Percentiles rank a stretch among this genome's conserved stretches.
Conservation (phyloP, 1,140 invertebrate species). For the Helicoverpa armigera region DNA sequence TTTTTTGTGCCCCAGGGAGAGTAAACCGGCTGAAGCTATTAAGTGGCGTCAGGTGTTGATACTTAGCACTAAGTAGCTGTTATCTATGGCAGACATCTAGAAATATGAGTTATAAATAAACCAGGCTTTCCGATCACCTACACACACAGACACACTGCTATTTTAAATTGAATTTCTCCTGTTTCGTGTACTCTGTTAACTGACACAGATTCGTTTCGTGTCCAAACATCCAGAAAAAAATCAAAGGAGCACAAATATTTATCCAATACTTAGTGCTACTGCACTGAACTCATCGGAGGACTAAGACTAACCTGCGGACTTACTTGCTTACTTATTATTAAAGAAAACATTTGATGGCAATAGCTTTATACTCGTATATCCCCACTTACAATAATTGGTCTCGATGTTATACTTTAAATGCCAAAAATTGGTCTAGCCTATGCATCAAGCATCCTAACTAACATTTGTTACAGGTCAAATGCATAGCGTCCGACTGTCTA, state of each 20-base stretch:
- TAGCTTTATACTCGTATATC: too few relatives aligned
- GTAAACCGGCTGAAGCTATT: constrained; percentile 29
- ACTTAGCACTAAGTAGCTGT: constrained; percentile 29
- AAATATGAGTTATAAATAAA: constrained; percentile 19
- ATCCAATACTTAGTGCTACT: not conserved
- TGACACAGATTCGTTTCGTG: not conserved
- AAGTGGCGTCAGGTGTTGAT: constrained; percentile 21
- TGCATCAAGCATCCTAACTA: constrained; percentile 1
- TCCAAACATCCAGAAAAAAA: not conserved
- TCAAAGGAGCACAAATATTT: not conserved
- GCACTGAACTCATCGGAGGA: not conserved
- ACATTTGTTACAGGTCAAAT: constrained; percentile 32
- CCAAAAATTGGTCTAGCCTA: constrained; percentile 7
- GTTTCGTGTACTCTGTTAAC: not conserved
- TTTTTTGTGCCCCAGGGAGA: constrained; percentile 23
- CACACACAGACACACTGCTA: not conserved
- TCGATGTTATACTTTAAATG: not conserved
- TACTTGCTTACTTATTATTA: too few relatives aligned
- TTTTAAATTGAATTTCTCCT: constrained; percentile 7
- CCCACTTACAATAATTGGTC: not conserved
- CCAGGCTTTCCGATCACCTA: not conserved
- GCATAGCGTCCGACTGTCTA: not conserved
- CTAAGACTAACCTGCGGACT: not conserved
- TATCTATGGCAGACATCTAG: constrained; percentile 9
- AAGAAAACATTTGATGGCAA: too few relatives aligned